These are phyloP conservation scores for Ophioderma brevispina DNA, from an alignment of 35 echinoderm and acorn worm species.

Conservation along the genomic window DNA sequence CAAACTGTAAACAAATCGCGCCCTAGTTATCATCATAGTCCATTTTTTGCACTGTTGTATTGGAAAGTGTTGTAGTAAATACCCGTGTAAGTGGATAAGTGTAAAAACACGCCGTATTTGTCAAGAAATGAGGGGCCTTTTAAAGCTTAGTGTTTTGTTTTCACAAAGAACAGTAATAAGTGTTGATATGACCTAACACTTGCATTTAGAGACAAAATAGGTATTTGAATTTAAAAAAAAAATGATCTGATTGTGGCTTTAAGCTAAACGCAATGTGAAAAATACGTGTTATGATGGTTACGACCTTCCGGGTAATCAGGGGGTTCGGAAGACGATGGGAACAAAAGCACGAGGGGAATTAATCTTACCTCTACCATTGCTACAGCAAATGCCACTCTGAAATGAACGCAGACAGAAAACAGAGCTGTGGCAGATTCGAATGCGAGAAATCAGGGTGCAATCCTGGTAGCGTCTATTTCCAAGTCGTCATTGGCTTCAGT, in stretches of 20 bases:
- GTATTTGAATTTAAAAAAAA: neutral
- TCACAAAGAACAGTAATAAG: too few species aligned
- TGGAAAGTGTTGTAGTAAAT: too few species aligned
- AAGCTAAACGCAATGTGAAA: neutral
- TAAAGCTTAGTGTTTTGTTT: too few species aligned
- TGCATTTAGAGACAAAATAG: too few species aligned
- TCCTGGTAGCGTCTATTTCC: constrained; percentile 77
- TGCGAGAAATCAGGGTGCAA: constrained; percentile 86
- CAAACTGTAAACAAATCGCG: too few species aligned
- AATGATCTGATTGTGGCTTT: neutral
- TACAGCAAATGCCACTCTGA: constrained; percentile 49
- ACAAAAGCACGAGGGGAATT: neutral
- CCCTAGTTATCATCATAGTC: too few species aligned
- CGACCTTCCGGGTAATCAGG: neutral
- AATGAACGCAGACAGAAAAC: constrained; percentile 18
- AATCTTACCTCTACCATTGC: neutral
- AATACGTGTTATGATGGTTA: neutral
- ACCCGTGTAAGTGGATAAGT: too few species aligned
- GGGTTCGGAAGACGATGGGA: neutral
- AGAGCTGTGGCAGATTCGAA: constrained; percentile 63
- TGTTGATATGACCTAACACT: too few species aligned
- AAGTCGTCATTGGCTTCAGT: constrained; percentile 83
- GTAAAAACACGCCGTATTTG: too few species aligned
- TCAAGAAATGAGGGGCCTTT: too few species aligned
- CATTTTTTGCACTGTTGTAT: too few species aligned